These are phyloP conservation scores for Eupeodes latifasciatus DNA, from an alignment of 2,888 invertebrate genomes.

Conservation along the genomic window DNA sequence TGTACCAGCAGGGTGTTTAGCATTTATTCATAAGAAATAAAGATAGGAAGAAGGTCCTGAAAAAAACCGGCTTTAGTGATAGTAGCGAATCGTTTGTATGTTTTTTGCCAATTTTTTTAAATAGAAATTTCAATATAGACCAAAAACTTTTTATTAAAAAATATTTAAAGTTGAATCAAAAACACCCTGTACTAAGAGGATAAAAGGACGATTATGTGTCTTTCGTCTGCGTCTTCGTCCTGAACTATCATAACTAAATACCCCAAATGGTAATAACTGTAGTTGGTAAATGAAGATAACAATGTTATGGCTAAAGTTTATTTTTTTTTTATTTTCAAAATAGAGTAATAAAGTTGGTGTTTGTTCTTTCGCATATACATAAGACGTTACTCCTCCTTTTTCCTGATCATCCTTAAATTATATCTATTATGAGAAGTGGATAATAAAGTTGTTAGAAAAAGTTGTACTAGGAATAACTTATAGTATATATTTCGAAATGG, in stretches of 20 bases:
- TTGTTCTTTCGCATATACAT: background rate
- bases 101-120: too few relatives aligned
- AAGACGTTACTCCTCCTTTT: background rate
- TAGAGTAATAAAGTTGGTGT: conserved; percentile 53
- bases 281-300: conserved; percentile 73
- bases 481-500: too few relatives aligned
- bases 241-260: conserved; percentile 56
- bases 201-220: background rate
- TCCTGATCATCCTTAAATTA: background rate
- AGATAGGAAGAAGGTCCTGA: background rate
- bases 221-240: background rate
- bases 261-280: conserved; percentile 72
- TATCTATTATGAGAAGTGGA: conserved; percentile 17
- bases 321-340: conserved; percentile 59
- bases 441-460: too few relatives aligned
- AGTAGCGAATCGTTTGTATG: too few relatives aligned
- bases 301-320: conserved; percentile 69
- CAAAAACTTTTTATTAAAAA: too few relatives aligned
- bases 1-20: too few relatives aligned
- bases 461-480: too few relatives aligned
- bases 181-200: background rate
- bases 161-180: background rate
- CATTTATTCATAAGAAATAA: background rate
- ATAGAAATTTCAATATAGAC: too few relatives aligned
- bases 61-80: background rate